phyloP scores from a whole-genome alignment of 2,797 vertebrate species.

The Falco concolor region DNA sequence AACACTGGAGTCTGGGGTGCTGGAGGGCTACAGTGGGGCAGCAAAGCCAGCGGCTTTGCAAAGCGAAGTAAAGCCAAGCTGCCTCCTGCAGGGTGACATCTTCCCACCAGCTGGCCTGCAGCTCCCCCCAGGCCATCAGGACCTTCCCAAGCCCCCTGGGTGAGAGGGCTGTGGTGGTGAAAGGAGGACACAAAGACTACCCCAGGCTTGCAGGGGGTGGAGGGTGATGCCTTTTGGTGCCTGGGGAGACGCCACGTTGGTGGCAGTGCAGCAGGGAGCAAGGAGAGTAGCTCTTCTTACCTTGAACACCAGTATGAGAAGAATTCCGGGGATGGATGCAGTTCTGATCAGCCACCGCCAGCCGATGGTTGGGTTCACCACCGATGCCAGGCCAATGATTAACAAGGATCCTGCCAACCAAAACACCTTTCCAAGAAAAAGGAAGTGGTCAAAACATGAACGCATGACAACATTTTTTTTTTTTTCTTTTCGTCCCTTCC shows the following conservation, averaged over 20 bases:
- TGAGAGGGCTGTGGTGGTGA: neutral
- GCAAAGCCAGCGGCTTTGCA: neutral
- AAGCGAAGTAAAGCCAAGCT: neutral
- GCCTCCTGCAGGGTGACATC: too few relatives aligned
- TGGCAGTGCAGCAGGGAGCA: rapidly evolving
- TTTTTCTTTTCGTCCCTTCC: neutral
- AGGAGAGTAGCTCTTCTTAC: conserved; percentile 54
- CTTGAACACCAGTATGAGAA: conserved; percentile 87
- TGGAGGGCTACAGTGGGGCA: neutral
- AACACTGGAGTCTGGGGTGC: neutral
- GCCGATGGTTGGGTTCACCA: conserved; percentile 84
- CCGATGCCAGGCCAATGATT: conserved; percentile 87
- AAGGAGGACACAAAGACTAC: neutral
- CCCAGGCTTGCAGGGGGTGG: rapidly evolving
- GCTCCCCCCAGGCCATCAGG: rapidly evolving
- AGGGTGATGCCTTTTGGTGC: rapidly evolving
- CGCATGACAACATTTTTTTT: neutral
- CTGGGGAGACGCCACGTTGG: neutral
- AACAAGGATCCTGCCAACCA: conserved; percentile 90
- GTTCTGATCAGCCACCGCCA: conserved; percentile 95
- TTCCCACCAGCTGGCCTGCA: neutral
- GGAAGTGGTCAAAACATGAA: neutral
- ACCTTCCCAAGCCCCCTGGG: rapidly evolving
- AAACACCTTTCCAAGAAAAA: conserved; percentile 80
- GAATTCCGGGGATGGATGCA: conserved; percentile 83